A percentile compares a stretch with the other conserved stretches of the same genome.
Conservation (phyloP, 2,113 vertebrate genomes). For the Collichthys lucidus region DNA sequence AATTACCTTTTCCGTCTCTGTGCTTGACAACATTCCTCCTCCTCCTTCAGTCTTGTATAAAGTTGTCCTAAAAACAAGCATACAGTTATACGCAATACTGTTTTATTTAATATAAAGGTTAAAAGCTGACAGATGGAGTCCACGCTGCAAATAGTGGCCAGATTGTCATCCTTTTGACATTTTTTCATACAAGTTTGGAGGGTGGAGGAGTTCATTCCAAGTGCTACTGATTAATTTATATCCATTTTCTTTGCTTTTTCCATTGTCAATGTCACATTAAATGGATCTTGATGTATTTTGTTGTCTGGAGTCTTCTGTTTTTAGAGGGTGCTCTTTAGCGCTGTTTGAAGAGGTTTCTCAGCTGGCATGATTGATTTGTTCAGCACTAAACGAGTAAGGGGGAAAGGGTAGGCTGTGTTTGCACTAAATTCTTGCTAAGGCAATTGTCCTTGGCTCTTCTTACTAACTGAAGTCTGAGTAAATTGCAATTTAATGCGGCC, state of each 20-base stretch:
- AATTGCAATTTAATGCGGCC: constrained; percentile 75
- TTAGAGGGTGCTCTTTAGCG: constrained; percentile 56
- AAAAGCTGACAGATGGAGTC: neutral
- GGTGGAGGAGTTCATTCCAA: constrained; percentile 48
- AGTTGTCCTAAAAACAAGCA: constrained; percentile 26
- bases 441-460: constrained; percentile 75
- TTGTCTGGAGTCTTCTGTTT: constrained; percentile 79
- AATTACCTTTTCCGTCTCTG: constrained; percentile 38
- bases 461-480: constrained; percentile 69
- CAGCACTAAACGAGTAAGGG: constrained; percentile 55
- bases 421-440: constrained; percentile 63
- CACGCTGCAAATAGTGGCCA: neutral
- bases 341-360: constrained; percentile 59
- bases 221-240: constrained; percentile 60
- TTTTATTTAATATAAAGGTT: constrained; percentile 1
- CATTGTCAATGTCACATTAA: constrained; percentile 80
- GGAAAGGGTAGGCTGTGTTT: constrained; percentile 60
- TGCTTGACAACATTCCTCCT: constrained; percentile 39
- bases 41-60: constrained; percentile 33
- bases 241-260: constrained; percentile 52
- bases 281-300: constrained; percentile 75
- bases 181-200: constrained; percentile 43
- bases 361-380: constrained; percentile 70
- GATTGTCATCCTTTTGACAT: constrained; percentile 28
- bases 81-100: neutral